A percentile compares a stretch with the other conserved stretches of the same genome.
Evolutionary conservation across 2,113 vertebrate genomes (phyloP).

Genomic region (Sinocyclocheilus anophthalmus): DNA sequence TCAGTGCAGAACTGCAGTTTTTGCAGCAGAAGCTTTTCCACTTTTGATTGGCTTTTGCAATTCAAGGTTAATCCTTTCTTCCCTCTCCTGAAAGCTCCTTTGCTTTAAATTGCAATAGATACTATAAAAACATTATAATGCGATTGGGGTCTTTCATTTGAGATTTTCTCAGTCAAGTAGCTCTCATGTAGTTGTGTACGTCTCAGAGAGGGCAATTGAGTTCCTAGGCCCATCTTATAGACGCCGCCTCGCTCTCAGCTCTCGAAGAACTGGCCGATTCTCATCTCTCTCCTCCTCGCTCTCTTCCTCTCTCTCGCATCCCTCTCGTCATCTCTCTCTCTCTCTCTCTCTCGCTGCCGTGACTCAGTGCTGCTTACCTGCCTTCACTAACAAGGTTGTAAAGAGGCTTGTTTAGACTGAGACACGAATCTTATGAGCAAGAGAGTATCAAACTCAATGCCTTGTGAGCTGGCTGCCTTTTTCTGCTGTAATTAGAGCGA

Average conservation of each 20-base stretch:
- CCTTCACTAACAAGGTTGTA: conserved; percentile 13
- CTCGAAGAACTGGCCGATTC: no score
- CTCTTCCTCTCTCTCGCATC: not conserved
- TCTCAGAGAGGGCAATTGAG: conserved; percentile 10
- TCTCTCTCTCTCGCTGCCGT: conserved; percentile 15
- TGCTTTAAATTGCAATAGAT: conserved; percentile 2
- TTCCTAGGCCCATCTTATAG: not conserved
- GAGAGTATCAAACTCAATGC: not conserved
- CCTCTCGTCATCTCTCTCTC: not conserved
- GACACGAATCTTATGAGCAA: not conserved
- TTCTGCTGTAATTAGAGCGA: not conserved
- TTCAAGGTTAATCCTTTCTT: not conserved
- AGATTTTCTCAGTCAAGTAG: not conserved
- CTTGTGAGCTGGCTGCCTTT: not conserved
- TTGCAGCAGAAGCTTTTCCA: not conserved
- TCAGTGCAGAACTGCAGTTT: not conserved
- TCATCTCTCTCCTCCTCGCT: no score
- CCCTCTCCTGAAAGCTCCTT: not conserved
- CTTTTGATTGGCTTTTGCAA: not conserved
- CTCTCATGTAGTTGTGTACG: not conserved
- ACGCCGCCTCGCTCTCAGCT: no score
- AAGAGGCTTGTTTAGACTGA: conserved; percentile 16
- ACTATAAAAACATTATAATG: not conserved
- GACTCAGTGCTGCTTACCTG: conserved; percentile 26
- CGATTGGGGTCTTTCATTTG: not conserved